These are phyloP conservation scores for Calliphora vicina DNA, from an alignment of 1,140 invertebrate genomes.

Conservation along the genomic window DNA sequence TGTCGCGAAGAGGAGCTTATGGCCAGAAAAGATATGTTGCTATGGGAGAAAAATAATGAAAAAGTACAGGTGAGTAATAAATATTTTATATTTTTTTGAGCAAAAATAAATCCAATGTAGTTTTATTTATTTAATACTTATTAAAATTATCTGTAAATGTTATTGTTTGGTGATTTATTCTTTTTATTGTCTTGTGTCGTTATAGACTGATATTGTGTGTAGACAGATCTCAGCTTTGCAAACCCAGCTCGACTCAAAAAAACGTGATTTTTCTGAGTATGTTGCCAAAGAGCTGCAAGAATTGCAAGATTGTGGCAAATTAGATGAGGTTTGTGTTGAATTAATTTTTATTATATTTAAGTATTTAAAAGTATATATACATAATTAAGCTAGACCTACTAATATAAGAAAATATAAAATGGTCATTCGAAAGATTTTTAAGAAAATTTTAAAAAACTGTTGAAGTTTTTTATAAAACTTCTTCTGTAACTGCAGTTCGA, in stretches of 20 bases:
- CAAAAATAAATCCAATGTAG: background rate
- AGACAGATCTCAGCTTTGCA: constrained; percentile 66
- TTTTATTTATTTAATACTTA: background rate
- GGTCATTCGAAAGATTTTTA: too few species aligned
- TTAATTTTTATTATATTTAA: too few species aligned
- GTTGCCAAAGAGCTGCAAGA: constrained; percentile 65
- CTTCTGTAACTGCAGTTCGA: too few species aligned
- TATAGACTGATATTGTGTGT: constrained; percentile 70
- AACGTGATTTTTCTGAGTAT: constrained; percentile 66
- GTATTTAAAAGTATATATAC: too few species aligned
- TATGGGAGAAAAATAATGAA: constrained; percentile 64
- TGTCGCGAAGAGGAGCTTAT: constrained; percentile 56
- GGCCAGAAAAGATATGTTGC: constrained; percentile 60
- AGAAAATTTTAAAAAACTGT: too few species aligned
- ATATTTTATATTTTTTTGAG: background rate
- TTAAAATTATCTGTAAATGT: constrained; percentile 16
- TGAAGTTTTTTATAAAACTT: too few species aligned
- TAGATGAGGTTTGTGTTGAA: constrained; percentile 64
- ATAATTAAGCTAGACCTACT: too few species aligned
- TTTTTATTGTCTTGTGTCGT: constrained; percentile 58
- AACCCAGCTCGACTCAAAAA: constrained; percentile 65
- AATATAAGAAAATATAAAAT: background rate
- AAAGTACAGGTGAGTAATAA: constrained; percentile 55
- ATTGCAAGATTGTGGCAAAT: constrained; percentile 64
- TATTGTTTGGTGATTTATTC: constrained; percentile 45